Base-by-base conservation (phyloP, 2,888 invertebrate species). In the Geotrupes spiniger region DNA sequence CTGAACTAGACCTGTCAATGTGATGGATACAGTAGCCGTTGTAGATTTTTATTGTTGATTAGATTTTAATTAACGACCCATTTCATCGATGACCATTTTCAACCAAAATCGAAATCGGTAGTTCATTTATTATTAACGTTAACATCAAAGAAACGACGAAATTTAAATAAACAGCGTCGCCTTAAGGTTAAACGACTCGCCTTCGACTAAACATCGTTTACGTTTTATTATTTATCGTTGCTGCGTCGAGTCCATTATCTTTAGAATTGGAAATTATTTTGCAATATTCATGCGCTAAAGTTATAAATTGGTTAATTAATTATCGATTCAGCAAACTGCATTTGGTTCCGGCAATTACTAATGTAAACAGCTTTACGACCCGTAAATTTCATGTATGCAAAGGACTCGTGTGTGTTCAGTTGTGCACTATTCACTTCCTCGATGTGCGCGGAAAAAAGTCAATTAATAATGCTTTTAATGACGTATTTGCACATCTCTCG, bases 321-420 rank as follows among this genome's bases (percentile, higher is more conserved):
- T 62, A 68, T 69, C 66, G 68, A 69, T 69, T 66, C 63, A 57
- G 63, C 57, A 68, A 68, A 68, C 64, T 65, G 61, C 59, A 58
- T 61, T 63, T 60, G 63, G 68, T 69, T 69, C 68, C 69, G 69
- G 66, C 69, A 69, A 69, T 70, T 69, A 69, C 64, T 60, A 66
- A 59, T 56, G 63, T 57, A 65, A 70, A 69, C 66, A 69, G 46
- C 21, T 21, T 21, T 21, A 21, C 21, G 21, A 21, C 21, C 21
- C 3, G 21, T 21, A 21, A 21, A 21, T 21, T 21, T 21, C 33
- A 33, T 15, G 33, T 33, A 33, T 15, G 33, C 33, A 33, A 33
- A 12, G 33, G 33, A 11, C 58, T 61, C 60, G 58, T 59, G 58
- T 60, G 57, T 56, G 58, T 53, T 53, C 41, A 55, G 58, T 54